Conservation (phyloP, 2,113 vertebrate genomes). For the Pleuronectes platessa region DNA sequence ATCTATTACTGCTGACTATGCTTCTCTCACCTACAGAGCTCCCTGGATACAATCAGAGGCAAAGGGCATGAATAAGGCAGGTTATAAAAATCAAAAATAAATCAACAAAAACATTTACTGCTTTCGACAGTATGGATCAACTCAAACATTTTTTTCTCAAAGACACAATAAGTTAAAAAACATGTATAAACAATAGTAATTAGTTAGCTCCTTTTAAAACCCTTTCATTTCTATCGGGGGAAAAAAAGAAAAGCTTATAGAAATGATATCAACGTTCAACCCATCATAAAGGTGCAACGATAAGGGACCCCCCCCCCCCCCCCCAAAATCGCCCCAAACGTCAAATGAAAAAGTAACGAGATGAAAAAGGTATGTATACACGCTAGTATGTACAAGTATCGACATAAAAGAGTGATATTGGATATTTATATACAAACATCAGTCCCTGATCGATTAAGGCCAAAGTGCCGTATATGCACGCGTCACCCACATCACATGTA, state of each 20-base stretch:
- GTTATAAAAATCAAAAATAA: constrained; percentile 62
- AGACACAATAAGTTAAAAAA: constrained; percentile 70
- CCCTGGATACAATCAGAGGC: constrained; percentile 66
- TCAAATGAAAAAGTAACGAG: constrained; percentile 47
- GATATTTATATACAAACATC: constrained; percentile 78
- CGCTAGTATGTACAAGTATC: constrained; percentile 70
- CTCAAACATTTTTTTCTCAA: constrained; percentile 12
- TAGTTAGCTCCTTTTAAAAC: constrained; percentile 68
- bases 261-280: constrained; percentile 44
- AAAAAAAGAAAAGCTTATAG: constrained; percentile 13
- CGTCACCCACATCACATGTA: constrained; percentile 52
- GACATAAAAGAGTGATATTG: constrained; percentile 69
- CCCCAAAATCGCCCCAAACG: constrained; percentile 49
- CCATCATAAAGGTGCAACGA: constrained; percentile 23
- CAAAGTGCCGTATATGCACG: constrained; percentile 73
- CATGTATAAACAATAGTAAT: constrained; percentile 53
- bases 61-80: constrained; percentile 78
- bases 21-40: constrained; percentile 30
- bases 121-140: constrained; percentile 43
- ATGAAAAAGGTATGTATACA: constrained; percentile 58
- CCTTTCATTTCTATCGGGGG: constrained; percentile 22
- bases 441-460: constrained; percentile 86
- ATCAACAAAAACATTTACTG: constrained; percentile 38
- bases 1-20: constrained; percentile 3
- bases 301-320: constrained; percentile 72